Evolutionary conservation across 2,888 invertebrate genomes (phyloP).

Genomic region (Syrista parreyssii): DNA sequence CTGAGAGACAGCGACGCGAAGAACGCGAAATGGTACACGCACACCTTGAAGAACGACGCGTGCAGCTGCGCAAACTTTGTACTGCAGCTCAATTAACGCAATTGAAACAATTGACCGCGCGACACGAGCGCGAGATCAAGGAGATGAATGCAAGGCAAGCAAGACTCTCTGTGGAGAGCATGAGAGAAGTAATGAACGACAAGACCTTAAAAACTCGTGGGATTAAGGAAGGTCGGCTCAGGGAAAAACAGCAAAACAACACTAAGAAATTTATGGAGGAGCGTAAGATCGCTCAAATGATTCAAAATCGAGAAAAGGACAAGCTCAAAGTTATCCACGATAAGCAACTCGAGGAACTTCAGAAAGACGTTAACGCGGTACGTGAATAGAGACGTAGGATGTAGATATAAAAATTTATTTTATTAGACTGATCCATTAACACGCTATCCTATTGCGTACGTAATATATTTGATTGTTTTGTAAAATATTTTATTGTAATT

Average conservation of each 20-base stretch:
- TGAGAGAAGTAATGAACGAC: conserved; percentile 94
- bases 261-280: conserved; percentile 98
- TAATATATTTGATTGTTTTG: not conserved
- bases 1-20: conserved; percentile 84
- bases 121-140: conserved; percentile 93
- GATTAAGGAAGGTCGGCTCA: conserved; percentile 92
- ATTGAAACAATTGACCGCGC: conserved; percentile 88
- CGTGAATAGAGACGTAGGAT: conserved; percentile 47
- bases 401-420: conserved; percentile 6
- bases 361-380: conserved; percentile 88
- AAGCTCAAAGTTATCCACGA: conserved; percentile 92
- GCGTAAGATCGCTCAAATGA: conserved; percentile 86
- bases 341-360: conserved; percentile 90
- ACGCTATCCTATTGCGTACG: not conserved
- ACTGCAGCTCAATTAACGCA: conserved; percentile 84
- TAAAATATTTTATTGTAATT: conserved; percentile 2
- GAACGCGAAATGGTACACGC: conserved; percentile 84
- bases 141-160: conserved; percentile 96
- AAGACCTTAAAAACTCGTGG: conserved; percentile 97
- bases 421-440: not conserved
- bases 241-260: conserved; percentile 97
- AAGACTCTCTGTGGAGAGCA: conserved; percentile 96
- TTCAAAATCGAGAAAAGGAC: conserved; percentile 91
- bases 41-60: conserved; percentile 86
- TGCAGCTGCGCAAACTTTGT: conserved; percentile 79